Conservation (phyloP, 2,113 vertebrate genomes). For the Pungitius pungitius region DNA sequence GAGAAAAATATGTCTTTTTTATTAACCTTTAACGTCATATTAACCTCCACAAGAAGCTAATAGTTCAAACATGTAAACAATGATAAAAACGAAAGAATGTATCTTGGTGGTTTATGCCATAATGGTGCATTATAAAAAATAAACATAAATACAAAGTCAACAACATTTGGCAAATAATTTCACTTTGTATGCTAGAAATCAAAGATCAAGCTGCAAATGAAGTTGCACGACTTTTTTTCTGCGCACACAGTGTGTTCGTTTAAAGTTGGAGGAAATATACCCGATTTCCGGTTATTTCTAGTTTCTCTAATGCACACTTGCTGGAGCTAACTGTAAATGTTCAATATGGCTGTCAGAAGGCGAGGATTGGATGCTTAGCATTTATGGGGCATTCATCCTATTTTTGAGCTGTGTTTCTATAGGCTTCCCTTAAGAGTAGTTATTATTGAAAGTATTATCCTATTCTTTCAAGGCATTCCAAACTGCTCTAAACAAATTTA, state of each 20-base stretch:
- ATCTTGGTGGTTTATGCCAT: neutral
- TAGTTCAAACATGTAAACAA: neutral
- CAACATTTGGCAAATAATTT: neutral
- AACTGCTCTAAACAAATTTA: neutral
- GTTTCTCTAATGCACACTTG: neutral
- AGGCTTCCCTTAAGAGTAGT: neutral
- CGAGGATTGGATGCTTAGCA: conserved; percentile 33
- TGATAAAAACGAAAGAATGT: neutral
- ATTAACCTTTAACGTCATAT: neutral
- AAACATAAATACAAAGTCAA: neutral
- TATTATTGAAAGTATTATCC: neutral
- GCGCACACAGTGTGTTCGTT: neutral
- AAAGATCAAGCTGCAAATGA: neutral
- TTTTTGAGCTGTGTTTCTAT: neutral
- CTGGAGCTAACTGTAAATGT: conserved; percentile 27
- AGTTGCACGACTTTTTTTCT: neutral
- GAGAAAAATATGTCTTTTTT: neutral
- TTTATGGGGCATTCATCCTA: conserved; percentile 22
- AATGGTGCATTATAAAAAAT: neutral
- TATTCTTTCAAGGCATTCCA: neutral
- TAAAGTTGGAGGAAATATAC: conserved; percentile 14
- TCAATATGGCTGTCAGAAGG: conserved; percentile 76
- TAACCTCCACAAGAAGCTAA: neutral
- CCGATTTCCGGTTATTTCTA: neutral
- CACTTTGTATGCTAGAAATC: neutral